These are phyloP conservation scores for Urocolius indicus DNA, from an alignment of 2,113 vertebrate genomes.

Conservation along the genomic window DNA sequence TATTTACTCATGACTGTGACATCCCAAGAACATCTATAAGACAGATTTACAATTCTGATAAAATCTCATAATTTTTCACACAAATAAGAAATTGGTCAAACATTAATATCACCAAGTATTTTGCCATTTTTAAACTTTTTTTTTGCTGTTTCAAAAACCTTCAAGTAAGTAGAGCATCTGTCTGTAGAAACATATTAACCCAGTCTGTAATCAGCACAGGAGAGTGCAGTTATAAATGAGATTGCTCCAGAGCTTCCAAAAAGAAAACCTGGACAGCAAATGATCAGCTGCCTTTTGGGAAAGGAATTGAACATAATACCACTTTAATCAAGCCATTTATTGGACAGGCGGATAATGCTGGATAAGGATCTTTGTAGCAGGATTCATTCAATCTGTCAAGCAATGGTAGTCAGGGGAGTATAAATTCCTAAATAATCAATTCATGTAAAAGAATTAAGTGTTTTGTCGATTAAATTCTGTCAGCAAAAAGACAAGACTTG, in stretches of 20 bases:
- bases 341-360: neutral
- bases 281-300: neutral
- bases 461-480: neutral
- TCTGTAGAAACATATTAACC: neutral
- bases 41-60: neutral
- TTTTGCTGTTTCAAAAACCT: neutral
- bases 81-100: neutral
- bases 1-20: neutral
- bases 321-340: slow-evolving; percentile 11
- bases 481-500: neutral
- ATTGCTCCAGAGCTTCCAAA: neutral
- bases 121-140: neutral
- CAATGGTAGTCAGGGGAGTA: neutral
- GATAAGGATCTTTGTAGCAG: neutral
- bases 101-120: neutral
- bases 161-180: neutral
- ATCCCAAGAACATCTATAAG: accelerated
- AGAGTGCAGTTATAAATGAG: neutral
- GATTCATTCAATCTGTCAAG: neutral
- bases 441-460: neutral
- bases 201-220: neutral
- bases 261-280: neutral
- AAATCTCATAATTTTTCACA: neutral
- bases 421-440: neutral
- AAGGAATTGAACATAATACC: neutral